Conservation (phyloP, 2,888 invertebrate species). For the Dryadula phaetusa region DNA sequence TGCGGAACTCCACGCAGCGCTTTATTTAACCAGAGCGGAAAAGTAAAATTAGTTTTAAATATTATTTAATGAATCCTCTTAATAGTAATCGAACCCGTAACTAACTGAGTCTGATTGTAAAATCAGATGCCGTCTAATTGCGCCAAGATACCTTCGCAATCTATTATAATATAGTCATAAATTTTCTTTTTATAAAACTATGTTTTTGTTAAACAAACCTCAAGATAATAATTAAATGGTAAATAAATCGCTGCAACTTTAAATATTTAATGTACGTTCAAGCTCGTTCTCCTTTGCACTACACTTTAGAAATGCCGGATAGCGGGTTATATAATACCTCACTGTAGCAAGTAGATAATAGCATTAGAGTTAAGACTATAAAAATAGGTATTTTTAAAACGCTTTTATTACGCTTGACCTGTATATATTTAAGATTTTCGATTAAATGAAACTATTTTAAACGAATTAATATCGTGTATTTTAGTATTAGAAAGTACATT, state of each 20-base stretch:
- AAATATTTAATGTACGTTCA: slow-evolving; percentile 20
- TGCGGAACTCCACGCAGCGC: too few relatives aligned
- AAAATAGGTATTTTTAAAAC: slow-evolving; percentile 3
- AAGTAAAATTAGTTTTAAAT: too few relatives aligned
- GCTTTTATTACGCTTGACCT: background rate
- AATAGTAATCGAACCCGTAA: too few relatives aligned
- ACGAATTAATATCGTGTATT: too few relatives aligned
- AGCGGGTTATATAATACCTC: slow-evolving; percentile 10
- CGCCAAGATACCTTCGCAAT: too few relatives aligned
- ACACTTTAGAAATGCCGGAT: slow-evolving; percentile 11
- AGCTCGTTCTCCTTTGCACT: slow-evolving; percentile 14
- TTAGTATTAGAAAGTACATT: too few relatives aligned
- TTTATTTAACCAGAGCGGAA: too few relatives aligned
- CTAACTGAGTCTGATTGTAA: too few relatives aligned
- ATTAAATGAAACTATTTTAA: too few relatives aligned
- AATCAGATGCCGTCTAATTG: too few relatives aligned
- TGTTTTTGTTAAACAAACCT: background rate
- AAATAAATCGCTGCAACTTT: slow-evolving; percentile 5
- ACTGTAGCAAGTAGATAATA: slow-evolving; percentile 19
- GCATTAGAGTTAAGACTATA: slow-evolving; percentile 17
- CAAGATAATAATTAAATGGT: background rate
- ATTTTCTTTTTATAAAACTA: background rate
- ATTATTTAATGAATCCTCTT: too few relatives aligned
- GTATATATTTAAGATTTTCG: too few relatives aligned
- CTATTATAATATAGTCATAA: background rate